Evolutionary conservation across 92 coral and sea anemone genomes (phyloP), one percentile per base, ranked within the genome.

Genomic region (Epizoanthus stellaris): DNA sequence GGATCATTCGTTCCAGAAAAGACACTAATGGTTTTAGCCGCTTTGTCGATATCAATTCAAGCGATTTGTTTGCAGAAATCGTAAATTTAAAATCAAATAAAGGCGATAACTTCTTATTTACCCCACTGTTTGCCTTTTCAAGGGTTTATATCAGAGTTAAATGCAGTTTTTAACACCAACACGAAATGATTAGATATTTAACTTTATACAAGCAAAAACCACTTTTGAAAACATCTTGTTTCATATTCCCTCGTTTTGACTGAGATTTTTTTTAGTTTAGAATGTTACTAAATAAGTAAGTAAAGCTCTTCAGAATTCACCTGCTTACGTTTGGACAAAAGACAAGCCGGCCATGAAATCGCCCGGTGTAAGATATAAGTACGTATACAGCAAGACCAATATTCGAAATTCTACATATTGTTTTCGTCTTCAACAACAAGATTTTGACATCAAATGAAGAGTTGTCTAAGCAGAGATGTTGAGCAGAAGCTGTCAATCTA

Each of bases 1-100:
- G 14, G 13, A 67, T 34, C 25, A 40, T 34, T 40, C 45, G 6
- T 68, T 19, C 39, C 16, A 67, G 9, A 67, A 2, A 5, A 13
- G 71, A 40, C 39, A 61, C 15, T 19, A 12, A 21, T 40, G 70
- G 15, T 79, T 45, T 77, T 13, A 79, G 72, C 52, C n/a, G 21
- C 71, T n/a, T 63, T 63, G 83, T 63, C 30, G 11, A 25, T 38
- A 40, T 70, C 25, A 77, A 77, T 43, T 61, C 70, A 77, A 79
- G 57, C 71, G 83, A 39, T 52, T 52, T 43, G 34, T 79, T 43
- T 12, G 53, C 49, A 34, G 73, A 17, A 63, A 79, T 61, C 57
- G 14, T 15, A 72, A 43, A 43, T 14, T 12, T 12, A 8, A 43
- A 62, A 45, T 20, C n/a, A 43, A 40, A 43, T 61, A 20, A 63